Evolutionary conservation across 2,797 vertebrate species (phyloP).

Genomic region (Ptychadena robeensis): DNA sequence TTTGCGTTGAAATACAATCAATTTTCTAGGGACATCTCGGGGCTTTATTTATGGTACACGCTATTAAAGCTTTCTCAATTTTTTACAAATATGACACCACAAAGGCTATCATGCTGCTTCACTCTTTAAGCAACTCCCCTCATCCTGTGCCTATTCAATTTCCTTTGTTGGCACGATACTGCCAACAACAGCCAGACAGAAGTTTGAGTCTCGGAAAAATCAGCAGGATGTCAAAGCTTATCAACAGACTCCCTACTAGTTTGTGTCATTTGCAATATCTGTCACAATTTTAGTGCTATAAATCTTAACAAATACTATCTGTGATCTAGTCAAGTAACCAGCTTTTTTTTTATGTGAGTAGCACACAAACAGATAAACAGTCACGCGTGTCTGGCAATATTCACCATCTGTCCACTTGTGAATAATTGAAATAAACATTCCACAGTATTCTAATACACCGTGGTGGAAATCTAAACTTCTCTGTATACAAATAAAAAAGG

Average conservation of each 20-base stretch:
- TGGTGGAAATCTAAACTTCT: not conserved
- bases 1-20: too few species aligned
- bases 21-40: not conserved
- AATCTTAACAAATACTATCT: slow-evolving; percentile 33
- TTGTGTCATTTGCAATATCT: slow-evolving; percentile 53
- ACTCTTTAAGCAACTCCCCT: slow-evolving; percentile 10
- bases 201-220: slow-evolving; percentile 29
- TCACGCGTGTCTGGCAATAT: not conserved
- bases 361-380: not conserved
- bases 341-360: slow-evolving; percentile 33
- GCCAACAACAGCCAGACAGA: slow-evolving; percentile 24
- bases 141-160: slow-evolving; percentile 21
- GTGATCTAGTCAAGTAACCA: slow-evolving; percentile 21
- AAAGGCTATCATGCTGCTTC: slow-evolving; percentile 8
- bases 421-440: not conserved
- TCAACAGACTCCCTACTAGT: slow-evolving; percentile 47
- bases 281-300: slow-evolving; percentile 48
- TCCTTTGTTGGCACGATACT: slow-evolving; percentile 42
- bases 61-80: not conserved
- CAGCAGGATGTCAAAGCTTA: slow-evolving; percentile 54
- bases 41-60: not conserved
- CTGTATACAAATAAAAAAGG: not conserved
- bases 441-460: not conserved
- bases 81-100: not conserved
- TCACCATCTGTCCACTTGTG: not conserved